These are phyloP conservation scores for Monopis laevigella DNA, from an alignment of 2,888 invertebrate genomes.

Conservation along the genomic window DNA sequence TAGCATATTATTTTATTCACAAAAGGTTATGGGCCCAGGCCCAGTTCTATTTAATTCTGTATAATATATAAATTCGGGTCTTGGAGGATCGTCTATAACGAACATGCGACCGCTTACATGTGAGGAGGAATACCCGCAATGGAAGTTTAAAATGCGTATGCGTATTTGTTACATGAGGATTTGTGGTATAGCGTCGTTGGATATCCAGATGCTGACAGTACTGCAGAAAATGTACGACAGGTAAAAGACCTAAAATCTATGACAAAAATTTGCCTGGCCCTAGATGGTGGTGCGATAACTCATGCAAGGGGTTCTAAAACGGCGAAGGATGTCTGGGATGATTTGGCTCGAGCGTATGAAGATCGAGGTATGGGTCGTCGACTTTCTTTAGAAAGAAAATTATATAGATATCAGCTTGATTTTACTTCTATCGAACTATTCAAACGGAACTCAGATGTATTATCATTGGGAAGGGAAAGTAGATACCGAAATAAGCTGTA, in stretches of 20 bases:
- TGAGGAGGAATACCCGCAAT: no score
- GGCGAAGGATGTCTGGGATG: background rate
- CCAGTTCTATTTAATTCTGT: no score
- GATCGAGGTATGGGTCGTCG: background rate
- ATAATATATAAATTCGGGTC: no score
- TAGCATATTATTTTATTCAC: no score
- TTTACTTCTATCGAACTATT: background rate
- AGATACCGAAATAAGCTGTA: no score
- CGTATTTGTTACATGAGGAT: background rate
- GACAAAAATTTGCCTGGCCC: background rate
- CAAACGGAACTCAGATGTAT: no score
- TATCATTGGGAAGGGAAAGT: no score
- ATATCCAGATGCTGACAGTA: background rate
- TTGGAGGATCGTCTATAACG: no score
- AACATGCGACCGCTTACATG: no score
- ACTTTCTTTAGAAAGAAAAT: background rate
- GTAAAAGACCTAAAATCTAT: background rate
- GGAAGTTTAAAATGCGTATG: slow-evolving; percentile 3
- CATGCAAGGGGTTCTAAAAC: background rate
- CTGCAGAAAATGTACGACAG: background rate
- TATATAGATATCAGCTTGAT: background rate
- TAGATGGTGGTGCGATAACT: slow-evolving; percentile 2
- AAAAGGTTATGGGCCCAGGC: no score
- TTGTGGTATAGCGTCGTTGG: background rate
- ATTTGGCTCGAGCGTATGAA: background rate